Evolutionary conservation across 1,140 invertebrate species (phyloP).

Genomic region (Hylaeus anthracinus): DNA sequence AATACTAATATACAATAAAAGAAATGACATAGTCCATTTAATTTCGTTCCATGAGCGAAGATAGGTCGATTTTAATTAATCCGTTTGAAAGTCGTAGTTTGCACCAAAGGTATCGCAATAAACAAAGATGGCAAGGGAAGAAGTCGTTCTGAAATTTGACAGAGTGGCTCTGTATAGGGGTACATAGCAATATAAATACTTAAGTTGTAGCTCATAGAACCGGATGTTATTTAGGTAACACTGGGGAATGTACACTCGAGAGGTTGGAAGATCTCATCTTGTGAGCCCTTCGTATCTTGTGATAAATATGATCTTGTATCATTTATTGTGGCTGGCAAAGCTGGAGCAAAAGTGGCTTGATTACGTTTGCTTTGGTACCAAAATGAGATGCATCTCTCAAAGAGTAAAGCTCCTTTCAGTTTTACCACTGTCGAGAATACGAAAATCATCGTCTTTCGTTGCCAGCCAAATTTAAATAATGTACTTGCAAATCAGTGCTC

Average conservation of each 20-base stretch:
- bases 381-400: slow-evolving; percentile 55
- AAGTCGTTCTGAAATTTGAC: slow-evolving; percentile 48
- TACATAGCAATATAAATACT: slow-evolving; percentile 52
- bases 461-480: slow-evolving; percentile 10
- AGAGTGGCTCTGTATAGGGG: neutral
- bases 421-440: slow-evolving; percentile 40
- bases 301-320: slow-evolving; percentile 64
- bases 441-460: slow-evolving; percentile 3
- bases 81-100: neutral
- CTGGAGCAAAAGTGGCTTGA: slow-evolving; percentile 47
- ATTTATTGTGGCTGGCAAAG: slow-evolving; percentile 64
- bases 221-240: slow-evolving; percentile 45
- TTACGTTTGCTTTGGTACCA: slow-evolving; percentile 59
- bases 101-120: neutral
- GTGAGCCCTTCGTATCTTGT: slow-evolving; percentile 62
- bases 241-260: slow-evolving; percentile 7
- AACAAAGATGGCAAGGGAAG: slow-evolving; percentile 48
- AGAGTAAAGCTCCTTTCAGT: slow-evolving; percentile 22
- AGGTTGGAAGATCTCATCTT: slow-evolving; percentile 41
- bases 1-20: neutral
- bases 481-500: slow-evolving; percentile 4
- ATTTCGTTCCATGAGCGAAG: neutral
- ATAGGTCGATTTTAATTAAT: slow-evolving; percentile 8
- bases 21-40: neutral
- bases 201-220: slow-evolving; percentile 43